Conservation (phyloP, 2,888 invertebrate species). For the Allacma fusca region DNA sequence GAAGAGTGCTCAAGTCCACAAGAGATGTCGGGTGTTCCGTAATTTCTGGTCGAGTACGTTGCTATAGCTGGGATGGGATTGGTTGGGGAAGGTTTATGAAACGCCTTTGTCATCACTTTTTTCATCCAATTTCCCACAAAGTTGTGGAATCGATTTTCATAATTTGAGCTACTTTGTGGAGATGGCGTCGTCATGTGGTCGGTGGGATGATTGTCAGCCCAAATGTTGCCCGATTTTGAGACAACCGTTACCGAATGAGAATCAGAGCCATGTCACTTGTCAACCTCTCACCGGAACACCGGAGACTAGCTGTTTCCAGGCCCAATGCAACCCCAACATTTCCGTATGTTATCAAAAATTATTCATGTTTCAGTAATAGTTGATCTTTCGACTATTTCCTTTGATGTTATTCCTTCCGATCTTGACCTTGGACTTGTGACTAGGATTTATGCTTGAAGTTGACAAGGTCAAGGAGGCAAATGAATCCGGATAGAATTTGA, state of each 20-base stretch:
- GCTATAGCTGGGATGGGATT: too few species aligned
- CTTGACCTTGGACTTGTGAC: too few species aligned
- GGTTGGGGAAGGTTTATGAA: too few species aligned
- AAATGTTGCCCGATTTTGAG: slow-evolving; percentile 50
- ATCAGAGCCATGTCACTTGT: slow-evolving; percentile 50
- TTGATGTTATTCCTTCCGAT: not conserved
- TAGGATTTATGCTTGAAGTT: too few species aligned
- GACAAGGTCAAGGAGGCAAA: too few species aligned
- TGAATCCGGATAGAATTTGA: too few species aligned
- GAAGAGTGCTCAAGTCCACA: too few species aligned
- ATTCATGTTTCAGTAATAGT: not conserved
- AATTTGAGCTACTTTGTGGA: not conserved
- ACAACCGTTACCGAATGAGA: slow-evolving; percentile 51
- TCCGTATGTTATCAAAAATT: not conserved
- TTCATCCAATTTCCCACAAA: too few species aligned
- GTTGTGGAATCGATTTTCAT: not conserved
- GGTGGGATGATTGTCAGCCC: slow-evolving; percentile 29
- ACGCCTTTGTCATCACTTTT: too few species aligned
- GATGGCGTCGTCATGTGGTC: not conserved
- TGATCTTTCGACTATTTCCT: not conserved
- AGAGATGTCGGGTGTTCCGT: too few species aligned
- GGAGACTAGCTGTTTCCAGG: not conserved
- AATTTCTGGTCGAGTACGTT: too few species aligned
- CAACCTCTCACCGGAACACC: slow-evolving; percentile 3
- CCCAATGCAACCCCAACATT: not conserved